phyloP scores from a whole-genome alignment of 2,888 invertebrate genomes.

The Andrena praecox region DNA sequence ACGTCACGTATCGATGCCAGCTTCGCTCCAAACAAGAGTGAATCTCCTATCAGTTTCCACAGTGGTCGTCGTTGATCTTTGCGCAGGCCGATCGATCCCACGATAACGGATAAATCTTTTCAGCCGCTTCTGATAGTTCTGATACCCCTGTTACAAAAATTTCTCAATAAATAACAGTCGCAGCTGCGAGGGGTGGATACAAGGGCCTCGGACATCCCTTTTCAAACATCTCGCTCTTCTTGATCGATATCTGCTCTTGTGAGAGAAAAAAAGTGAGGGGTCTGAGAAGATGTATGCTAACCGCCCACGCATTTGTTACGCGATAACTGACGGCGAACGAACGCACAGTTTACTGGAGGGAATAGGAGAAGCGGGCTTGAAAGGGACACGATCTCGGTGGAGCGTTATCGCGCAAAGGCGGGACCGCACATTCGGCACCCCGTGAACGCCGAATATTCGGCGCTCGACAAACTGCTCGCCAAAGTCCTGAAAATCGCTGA shows the following conservation, averaged over 20 bases:
- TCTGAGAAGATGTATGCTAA: slow-evolving; percentile 9
- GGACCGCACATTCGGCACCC: neutral
- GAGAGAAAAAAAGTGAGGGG: neutral
- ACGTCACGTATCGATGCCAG: no score
- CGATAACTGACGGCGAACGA: slow-evolving; percentile 21
- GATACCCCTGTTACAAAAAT: slow-evolving; percentile 1
- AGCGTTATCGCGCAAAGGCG: neutral
- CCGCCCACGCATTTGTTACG: slow-evolving; percentile 4
- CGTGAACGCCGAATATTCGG: neutral
- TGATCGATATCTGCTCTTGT: slow-evolving; percentile 4
- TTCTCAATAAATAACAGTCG: slow-evolving; percentile 21
- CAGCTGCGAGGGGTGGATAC: neutral
- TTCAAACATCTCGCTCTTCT: slow-evolving; percentile 18
- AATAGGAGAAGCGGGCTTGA: neutral
- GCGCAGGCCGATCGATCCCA: neutral
- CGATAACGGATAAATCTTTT: slow-evolving; percentile 7
- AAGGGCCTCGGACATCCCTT: neutral
- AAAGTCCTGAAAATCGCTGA: no score
- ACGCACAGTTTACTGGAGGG: neutral
- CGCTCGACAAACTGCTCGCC: neutral
- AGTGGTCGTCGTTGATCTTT: slow-evolving; percentile 4
- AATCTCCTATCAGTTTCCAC: neutral
- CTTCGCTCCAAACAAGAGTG: no score
- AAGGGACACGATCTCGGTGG: neutral
- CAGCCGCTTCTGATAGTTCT: neutral